These are phyloP conservation scores for Venturia canescens DNA, from an alignment of 1,140 invertebrate genomes.

Conservation along the genomic window DNA sequence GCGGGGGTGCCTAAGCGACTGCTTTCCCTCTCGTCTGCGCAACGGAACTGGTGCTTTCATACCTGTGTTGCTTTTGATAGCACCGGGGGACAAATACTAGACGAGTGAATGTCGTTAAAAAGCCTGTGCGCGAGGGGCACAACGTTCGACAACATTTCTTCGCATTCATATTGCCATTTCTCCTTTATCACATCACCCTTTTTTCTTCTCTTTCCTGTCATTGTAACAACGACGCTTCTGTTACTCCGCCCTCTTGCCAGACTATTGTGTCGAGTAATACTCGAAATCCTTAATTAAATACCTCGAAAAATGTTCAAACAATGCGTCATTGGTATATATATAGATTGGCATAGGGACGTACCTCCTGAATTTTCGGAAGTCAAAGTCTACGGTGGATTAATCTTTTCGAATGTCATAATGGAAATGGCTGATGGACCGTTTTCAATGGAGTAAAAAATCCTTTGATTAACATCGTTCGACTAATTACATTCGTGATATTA, in stretches of 20 bases:
- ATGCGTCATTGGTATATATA: not conserved
- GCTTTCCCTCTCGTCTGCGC: not conserved
- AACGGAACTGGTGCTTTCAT: not conserved
- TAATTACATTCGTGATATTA: not conserved
- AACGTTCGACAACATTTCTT: constrained; percentile 38
- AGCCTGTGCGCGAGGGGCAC: constrained; percentile 18
- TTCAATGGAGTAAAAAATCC: no score
- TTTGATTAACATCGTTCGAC: no score
- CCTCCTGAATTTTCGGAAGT: not conserved
- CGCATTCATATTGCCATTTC: constrained; percentile 30
- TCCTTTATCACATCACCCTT: not conserved
- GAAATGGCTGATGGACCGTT: no score
- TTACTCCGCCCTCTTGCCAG: constrained; percentile 4
- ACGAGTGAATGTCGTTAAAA: constrained; percentile 30
- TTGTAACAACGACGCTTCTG: not conserved
- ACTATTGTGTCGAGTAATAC: not conserved
- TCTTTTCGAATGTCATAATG: not conserved
- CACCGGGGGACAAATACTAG: not conserved
- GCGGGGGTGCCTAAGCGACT: not conserved
- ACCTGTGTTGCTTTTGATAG: constrained; percentile 23
- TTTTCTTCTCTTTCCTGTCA: constrained; percentile 1
- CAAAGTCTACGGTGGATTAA: not conserved
- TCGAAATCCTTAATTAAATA: constrained; percentile 21
- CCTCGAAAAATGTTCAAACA: not conserved
- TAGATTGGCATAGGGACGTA: not conserved